Conservation (phyloP, 1,140 invertebrate genomes). For the Saccostrea echinata region DNA sequence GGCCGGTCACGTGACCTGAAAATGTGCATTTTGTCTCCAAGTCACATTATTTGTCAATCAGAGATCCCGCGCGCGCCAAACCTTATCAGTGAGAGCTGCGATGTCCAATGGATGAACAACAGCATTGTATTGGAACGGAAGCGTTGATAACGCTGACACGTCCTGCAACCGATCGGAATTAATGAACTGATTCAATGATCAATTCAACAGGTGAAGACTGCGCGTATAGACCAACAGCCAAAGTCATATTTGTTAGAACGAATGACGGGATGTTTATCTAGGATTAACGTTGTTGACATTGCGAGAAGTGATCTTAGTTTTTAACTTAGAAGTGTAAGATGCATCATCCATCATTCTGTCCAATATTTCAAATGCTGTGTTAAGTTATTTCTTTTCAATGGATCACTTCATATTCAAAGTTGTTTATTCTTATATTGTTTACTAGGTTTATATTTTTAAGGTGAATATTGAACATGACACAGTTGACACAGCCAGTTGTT, state of each 20-base stretch:
- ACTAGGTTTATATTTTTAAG: not conserved
- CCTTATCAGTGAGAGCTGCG: not conserved
- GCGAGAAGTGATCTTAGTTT: slow-evolving; percentile 28
- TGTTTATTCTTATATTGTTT: not conserved
- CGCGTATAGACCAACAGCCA: not conserved
- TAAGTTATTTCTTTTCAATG: not conserved
- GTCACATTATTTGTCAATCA: slow-evolving; percentile 39
- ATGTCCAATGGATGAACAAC: slow-evolving; percentile 24
- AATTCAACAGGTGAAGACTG: slow-evolving; percentile 22
- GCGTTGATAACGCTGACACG: not conserved
- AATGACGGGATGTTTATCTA: not conserved
- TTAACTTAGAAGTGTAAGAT: slow-evolving; percentile 31
- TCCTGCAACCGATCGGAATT: not conserved
- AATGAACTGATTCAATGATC: slow-evolving; percentile 2
- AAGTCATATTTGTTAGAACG: not conserved
- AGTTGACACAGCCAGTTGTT: slow-evolving; percentile 63
- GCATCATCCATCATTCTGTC: slow-evolving; percentile 5
- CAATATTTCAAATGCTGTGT: not conserved
- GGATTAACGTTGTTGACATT: slow-evolving; percentile 30
- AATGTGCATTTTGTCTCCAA: slow-evolving; percentile 34
- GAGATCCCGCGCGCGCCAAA: slow-evolving; percentile 14
- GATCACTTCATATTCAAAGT: not conserved
- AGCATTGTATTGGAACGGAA: not conserved
- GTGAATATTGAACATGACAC: slow-evolving; percentile 2
- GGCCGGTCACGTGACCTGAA: slow-evolving; percentile 6